These are phyloP conservation scores for Malacosoma neustria DNA, from an alignment of 2,888 invertebrate species.

Conservation along the genomic window DNA sequence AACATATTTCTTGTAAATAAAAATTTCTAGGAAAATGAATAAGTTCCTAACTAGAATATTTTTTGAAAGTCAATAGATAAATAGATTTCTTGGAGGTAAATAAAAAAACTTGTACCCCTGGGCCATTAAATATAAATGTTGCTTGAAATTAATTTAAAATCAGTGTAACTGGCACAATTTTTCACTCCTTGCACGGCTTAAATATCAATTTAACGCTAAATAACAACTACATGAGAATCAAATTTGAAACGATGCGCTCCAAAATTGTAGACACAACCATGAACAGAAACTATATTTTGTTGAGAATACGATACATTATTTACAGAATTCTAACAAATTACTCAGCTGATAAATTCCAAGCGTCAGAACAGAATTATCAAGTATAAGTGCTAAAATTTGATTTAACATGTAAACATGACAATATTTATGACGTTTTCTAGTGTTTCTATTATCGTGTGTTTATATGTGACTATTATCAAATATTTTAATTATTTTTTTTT, in stretches of 20 bases:
- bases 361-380: constrained; percentile 1
- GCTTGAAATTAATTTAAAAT: background rate
- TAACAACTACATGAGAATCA: background rate
- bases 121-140: no score
- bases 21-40: no score
- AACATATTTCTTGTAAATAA: no score
- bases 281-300: background rate
- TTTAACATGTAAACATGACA: background rate
- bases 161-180: background rate
- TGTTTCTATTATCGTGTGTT: no score
- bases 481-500: no score
- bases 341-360: background rate
- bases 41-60: no score
- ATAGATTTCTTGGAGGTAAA: no score
- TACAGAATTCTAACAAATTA: background rate
- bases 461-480: no score
- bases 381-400: background rate
- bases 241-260: background rate
- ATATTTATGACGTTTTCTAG: no score
- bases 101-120: no score
- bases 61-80: no score
- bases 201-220: background rate
- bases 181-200: background rate
- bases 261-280: constrained; percentile 1
- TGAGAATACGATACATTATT: background rate